These are phyloP conservation scores for Lithobates sylvaticus DNA, from an alignment of 2,797 vertebrate genomes.

Conservation along the genomic window DNA sequence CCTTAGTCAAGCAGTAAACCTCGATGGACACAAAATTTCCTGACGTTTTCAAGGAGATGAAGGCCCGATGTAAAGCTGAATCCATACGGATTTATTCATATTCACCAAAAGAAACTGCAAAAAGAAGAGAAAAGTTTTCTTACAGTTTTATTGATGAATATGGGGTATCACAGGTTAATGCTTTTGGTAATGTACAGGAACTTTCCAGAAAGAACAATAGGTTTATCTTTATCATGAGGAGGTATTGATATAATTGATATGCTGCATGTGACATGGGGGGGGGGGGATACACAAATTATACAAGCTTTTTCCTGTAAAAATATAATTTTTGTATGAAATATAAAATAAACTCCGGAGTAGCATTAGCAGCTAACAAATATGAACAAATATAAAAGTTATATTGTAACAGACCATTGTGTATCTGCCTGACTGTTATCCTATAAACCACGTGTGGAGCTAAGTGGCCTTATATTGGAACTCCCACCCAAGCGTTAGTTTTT, in stretches of 20 bases:
- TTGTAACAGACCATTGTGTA: background rate
- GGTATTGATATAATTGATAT: background rate
- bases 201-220: background rate
- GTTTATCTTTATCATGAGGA: background rate
- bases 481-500: background rate
- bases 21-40: slow-evolving; percentile 58
- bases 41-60: slow-evolving; percentile 60
- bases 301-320: background rate
- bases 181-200: slow-evolving; percentile 3
- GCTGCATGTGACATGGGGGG: background rate
- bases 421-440: background rate
- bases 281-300: background rate
- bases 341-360: background rate
- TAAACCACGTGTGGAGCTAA: background rate
- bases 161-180: slow-evolving; percentile 36
- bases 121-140: slow-evolving; percentile 57
- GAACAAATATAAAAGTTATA: background rate
- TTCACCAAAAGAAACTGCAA: slow-evolving; percentile 63
- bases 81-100: slow-evolving; percentile 57
- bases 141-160: slow-evolving; percentile 62
- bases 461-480: background rate
- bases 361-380: background rate
- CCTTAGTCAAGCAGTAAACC: slow-evolving; percentile 60
- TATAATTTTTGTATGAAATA: background rate
- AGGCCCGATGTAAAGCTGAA: slow-evolving; percentile 60